These are phyloP conservation scores for Scaptomyza cyrtandrae DNA, from an alignment of 2,888 invertebrate genomes.

Conservation along the genomic window DNA sequence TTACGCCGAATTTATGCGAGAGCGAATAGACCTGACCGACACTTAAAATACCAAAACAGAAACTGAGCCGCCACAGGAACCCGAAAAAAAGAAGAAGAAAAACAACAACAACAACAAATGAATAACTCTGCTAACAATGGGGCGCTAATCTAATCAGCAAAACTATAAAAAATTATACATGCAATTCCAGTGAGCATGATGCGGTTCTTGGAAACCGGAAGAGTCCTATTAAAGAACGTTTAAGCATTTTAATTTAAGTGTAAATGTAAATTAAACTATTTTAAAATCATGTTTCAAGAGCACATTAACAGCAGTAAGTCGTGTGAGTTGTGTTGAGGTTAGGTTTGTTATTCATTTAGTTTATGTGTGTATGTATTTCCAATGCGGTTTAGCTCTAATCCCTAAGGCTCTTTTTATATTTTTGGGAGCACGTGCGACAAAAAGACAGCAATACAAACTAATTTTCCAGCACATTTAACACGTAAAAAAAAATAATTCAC, in stretches of 20 bases:
- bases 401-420: not conserved
- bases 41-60: conserved; percentile 35
- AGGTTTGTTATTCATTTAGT: conserved; percentile 5
- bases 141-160: conserved; percentile 75
- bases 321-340: conserved; percentile 7
- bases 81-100: conserved; percentile 12
- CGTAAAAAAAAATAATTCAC: conserved; percentile 21
- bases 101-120: not conserved
- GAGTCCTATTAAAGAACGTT: conserved; percentile 68
- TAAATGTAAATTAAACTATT: conserved; percentile 51
- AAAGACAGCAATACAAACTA: conserved; percentile 67
- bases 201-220: conserved; percentile 73
- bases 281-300: conserved; percentile 5
- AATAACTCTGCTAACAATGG: conserved; percentile 55
- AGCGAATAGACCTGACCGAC: conserved; percentile 29
- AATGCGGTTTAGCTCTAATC: conserved; percentile 33
- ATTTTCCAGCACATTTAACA: conserved; percentile 75
- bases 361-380: not conserved
- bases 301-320: not conserved
- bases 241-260: conserved; percentile 49
- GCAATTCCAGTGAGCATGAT: conserved; percentile 56
- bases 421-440: not conserved
- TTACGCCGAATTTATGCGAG: conserved; percentile 74
- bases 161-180: conserved; percentile 69
- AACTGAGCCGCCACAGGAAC: conserved; percentile 24